Conservation (phyloP, 64 coral and sea anemone genomes). For the Exaiptasia diaphana region DNA sequence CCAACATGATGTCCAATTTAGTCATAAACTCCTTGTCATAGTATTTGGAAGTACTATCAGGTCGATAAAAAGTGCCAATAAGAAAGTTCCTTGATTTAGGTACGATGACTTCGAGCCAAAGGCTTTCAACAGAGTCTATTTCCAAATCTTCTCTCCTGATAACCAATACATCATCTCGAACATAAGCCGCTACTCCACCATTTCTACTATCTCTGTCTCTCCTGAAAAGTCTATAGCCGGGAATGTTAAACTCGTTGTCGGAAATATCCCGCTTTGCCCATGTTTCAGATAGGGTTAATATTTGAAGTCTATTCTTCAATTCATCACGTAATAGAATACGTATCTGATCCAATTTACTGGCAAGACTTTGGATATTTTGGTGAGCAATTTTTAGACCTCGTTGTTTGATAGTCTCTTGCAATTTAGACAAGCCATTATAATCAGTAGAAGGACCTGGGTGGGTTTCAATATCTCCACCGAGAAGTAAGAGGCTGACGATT, state of each 20-base stretch:
- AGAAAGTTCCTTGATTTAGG: slow-evolving; percentile 48
- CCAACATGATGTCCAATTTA: slow-evolving; percentile 28
- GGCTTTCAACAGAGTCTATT: slow-evolving; percentile 9
- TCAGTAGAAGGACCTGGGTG: background rate
- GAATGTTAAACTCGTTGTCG: slow-evolving; percentile 32
- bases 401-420: background rate
- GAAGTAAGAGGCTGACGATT: background rate
- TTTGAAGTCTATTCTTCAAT: background rate
- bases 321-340: slow-evolving; percentile 21
- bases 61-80: slow-evolving; percentile 34
- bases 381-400: slow-evolving; percentile 22
- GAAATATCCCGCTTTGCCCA: slow-evolving; percentile 10
- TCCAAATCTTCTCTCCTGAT: slow-evolving; percentile 38
- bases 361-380: slow-evolving; percentile 37
- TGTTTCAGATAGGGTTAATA: slow-evolving; percentile 47
- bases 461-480: background rate
- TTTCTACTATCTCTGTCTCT: slow-evolving; percentile 41
- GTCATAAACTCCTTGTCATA: slow-evolving; percentile 50
- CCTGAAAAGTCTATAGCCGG: slow-evolving; percentile 47
- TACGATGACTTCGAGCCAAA: slow-evolving; percentile 44
- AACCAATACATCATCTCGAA: slow-evolving; percentile 13
- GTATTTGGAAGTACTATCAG: slow-evolving; percentile 23
- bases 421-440: background rate
- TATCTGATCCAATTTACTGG: slow-evolving; percentile 13
- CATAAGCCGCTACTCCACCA: slow-evolving; percentile 39